Conservation (phyloP, 2,113 vertebrate genomes). For the Ailuropoda melanoleuca region DNA sequence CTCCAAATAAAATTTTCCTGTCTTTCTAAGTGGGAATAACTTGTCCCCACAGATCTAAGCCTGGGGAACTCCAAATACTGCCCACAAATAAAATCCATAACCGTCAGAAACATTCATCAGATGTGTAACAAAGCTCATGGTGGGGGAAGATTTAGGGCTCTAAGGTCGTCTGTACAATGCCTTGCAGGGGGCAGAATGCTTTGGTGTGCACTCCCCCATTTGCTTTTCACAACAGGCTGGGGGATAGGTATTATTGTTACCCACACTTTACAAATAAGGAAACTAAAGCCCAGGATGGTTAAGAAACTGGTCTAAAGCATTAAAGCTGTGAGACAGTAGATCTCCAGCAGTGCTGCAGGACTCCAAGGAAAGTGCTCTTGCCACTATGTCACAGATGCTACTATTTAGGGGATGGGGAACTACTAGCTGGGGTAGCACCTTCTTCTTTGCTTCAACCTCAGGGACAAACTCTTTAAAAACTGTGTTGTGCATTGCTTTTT, state of each 20-base stretch:
- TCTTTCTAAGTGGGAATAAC: neutral
- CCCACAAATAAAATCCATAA: slow-evolving; percentile 17
- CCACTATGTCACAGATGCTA: neutral
- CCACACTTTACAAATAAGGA: neutral
- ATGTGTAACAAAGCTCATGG: neutral
- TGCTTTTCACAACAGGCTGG: neutral
- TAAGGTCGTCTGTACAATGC: neutral
- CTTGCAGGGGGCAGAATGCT: neutral
- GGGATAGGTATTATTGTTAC: neutral
- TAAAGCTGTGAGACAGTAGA: neutral
- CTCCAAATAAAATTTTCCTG: neutral
- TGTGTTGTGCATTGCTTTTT: neutral
- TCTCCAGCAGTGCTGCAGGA: neutral
- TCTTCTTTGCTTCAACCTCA: neutral
- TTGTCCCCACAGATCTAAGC: neutral
- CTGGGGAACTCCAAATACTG: neutral
- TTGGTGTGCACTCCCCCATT: accelerated
- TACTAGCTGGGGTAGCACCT: neutral
- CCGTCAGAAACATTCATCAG: slow-evolving; percentile 33
- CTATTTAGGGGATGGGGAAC: neutral
- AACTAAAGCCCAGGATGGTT: neutral
- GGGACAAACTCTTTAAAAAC: neutral
- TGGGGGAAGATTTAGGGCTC: neutral
- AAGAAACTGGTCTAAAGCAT: neutral
- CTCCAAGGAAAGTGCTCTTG: neutral